Evolutionary conservation across 2,888 invertebrate species (phyloP), one percentile per base, ranked within the genome.

Genomic region (Tholera decimalis): DNA sequence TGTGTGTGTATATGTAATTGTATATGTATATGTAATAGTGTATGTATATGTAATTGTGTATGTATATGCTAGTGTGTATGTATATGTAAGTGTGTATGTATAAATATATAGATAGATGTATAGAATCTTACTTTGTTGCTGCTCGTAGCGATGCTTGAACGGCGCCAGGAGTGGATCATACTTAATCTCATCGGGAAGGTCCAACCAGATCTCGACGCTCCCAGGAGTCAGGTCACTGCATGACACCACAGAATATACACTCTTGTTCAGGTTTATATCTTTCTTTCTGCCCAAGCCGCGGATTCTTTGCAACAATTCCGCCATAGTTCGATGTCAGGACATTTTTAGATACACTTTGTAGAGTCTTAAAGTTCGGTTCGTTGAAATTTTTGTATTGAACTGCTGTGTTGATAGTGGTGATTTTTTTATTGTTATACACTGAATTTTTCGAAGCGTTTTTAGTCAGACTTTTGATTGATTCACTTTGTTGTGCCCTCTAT

Each of bases 141-240:
- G 92, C 55, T 96, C 96, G 71, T 96, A 96, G n/a, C 95, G 91
- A 37, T 90, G 90, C 82, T 96, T 95, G 87, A 97, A 97, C 0
- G 96, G 96, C 22, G 96, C 96, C 87, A 97, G 89, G 41, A 96
- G 96, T 0, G 97, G 97, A 88, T 97, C 97, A 77, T 96, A 94
- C 66, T 97, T 96, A 85, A 97, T 96, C 72, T 96, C 96, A 66
- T 97, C 96, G 0, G 97, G 97, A 3, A 97, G 87, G 51, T 96
- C 96, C 55, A 96, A 91, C 97, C 97, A 97, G 24, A 97, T 96
- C 77, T 96, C 96, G 70, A 97, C 82, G 22, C 96, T 96, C 28
- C 96, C 96, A 9, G 96, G 96, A 0, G 96, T 96, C 53, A 96
- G 92, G 82, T 96, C 96, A 88, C 95, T 96, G 85, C 92, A 93